Conservation (phyloP, 2,113 vertebrate species). For the Corythaeola cristata region DNA sequence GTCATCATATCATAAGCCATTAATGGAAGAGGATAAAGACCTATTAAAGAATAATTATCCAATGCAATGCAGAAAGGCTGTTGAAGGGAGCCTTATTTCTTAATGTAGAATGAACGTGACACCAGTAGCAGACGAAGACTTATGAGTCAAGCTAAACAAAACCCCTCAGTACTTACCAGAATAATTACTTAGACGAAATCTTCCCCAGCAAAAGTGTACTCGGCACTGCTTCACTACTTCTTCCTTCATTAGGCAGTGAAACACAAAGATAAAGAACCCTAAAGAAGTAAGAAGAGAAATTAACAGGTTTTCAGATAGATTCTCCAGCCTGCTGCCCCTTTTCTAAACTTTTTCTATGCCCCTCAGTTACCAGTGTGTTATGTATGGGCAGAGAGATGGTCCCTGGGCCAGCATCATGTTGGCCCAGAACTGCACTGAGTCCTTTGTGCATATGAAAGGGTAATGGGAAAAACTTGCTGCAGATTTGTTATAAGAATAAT, state of each 20-base stretch:
- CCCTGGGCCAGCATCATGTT: background rate
- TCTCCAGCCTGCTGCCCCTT: background rate
- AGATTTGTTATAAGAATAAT: background rate
- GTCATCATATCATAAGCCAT: background rate
- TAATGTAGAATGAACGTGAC: background rate
- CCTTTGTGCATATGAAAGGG: background rate
- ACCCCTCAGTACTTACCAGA: conserved; percentile 76
- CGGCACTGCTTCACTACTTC: conserved; percentile 85
- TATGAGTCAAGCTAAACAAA: background rate
- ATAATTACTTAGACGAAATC: conserved; percentile 72
- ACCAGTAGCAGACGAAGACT: background rate
- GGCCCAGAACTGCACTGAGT: background rate
- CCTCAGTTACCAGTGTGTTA: background rate
- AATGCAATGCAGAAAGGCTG: background rate
- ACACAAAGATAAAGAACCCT: conserved; percentile 90
- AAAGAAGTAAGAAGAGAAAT: background rate
- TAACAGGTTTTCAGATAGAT: background rate
- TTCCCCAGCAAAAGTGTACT: conserved; percentile 78
- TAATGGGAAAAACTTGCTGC: background rate
- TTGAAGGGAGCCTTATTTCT: background rate
- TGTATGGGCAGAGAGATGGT: background rate
- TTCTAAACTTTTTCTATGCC: background rate
- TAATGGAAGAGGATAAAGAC: background rate
- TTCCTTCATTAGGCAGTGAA: conserved; percentile 90
- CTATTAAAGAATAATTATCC: background rate